Conservation (phyloP, 2,888 invertebrate genomes). For the Cantharis rustica region DNA sequence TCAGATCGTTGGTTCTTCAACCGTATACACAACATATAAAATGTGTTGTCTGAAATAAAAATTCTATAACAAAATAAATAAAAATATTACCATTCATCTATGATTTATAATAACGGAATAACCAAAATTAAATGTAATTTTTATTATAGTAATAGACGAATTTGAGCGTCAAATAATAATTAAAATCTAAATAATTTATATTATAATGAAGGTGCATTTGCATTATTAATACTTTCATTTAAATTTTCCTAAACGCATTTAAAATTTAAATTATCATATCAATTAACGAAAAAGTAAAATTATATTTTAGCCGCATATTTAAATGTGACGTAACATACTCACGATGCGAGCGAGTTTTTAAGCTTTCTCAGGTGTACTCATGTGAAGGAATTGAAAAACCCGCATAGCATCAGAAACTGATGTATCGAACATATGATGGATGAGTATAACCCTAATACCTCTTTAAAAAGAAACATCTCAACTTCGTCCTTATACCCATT, state of each 20-base stretch:
- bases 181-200: background rate
- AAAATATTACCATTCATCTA: background rate
- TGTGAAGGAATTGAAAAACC: constrained; percentile 4
- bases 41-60: constrained; percentile 8
- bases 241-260: background rate
- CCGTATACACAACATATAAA: constrained; percentile 12
- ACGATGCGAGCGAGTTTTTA: background rate
- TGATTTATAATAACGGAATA: background rate
- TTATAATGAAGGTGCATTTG: background rate
- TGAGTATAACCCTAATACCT: constrained; percentile 33
- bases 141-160: background rate
- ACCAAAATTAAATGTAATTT: background rate
- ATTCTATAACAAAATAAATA: background rate
- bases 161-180: background rate
- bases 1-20: constrained; percentile 29
- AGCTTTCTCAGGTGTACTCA: background rate
- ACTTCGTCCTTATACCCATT: constrained; percentile 2
- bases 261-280: background rate
- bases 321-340: background rate
- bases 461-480: constrained; percentile 13
- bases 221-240: background rate
- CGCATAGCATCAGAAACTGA: constrained; percentile 19
- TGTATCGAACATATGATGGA: constrained; percentile 39
- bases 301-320: background rate
- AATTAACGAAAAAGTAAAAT: background rate